Evolutionary conservation across 2,113 vertebrate genomes (phyloP), one percentile per base, ranked within the genome.

Genomic region (Parotia lawesii): DNA sequence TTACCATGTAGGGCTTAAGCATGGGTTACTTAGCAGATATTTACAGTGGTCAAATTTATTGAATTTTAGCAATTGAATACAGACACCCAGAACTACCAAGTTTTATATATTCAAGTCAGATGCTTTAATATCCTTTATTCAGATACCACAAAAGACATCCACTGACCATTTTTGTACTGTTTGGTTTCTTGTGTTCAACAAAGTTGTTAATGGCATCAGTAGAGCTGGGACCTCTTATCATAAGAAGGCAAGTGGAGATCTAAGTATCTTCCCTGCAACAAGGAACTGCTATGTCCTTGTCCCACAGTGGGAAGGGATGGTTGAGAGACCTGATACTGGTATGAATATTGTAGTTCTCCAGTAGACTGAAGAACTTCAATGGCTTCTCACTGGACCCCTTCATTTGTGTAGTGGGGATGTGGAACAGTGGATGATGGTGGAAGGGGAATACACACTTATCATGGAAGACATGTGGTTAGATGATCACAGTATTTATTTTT

Each of bases 381-480:
- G n/a, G 10, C 57, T 65, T 81, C 37, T 66, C 4, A 2, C 2
- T 45, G 15, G 22, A 50, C 21, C 8, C 5, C 10, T 75, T 42
- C 6, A 5, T 79, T 87, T 88, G 10, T 23, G 12, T 51, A 47
- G 29, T 7, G 47, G 51, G 51, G 44, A 21, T 44, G 19, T 45
- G 28, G 27, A 53, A 21, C 11, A 53, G 33, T 40, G 50, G 33
- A 42, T 89, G 14, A 33, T 5, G 2, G 20, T 51, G 15, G 20
- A 72, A 53, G n/a, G 23, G 29, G 13, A 91, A 13, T 48, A 18
- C 8, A 11, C 1, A 0, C 7, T 71, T 86, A 24, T 3, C 1
- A 0, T 35, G 45, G 17, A 80, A 58, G 21, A 51, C 0, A 6
- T 0, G 0, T 62, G 21, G 7, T 62, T 80, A 65, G n/a, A 16